Percentiles rank a stretch among this genome's conserved stretches.
Evolutionary conservation across 2,888 invertebrate species (phyloP).

Genomic region (Eupithecia subfuscata): DNA sequence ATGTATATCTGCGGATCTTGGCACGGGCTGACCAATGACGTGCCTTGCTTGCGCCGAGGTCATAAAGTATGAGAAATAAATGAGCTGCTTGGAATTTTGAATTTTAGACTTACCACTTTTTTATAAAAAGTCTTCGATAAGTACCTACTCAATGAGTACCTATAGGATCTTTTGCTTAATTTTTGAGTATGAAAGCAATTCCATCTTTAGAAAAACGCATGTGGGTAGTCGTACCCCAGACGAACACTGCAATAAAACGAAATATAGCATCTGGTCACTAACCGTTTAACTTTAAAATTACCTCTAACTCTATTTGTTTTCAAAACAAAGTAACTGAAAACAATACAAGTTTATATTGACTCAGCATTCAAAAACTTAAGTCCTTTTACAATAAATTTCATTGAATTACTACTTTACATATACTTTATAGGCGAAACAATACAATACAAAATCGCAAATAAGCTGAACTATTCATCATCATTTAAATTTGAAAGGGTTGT

Average conservation of each 20-base stretch:
- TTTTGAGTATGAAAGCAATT: neutral
- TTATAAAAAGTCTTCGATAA: neutral
- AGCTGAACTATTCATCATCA: neutral
- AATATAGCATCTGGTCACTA: neutral
- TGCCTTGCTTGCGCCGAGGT: conserved; percentile 26
- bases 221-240: neutral
- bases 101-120: neutral
- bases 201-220: neutral
- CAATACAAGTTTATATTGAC: conserved; percentile 9
- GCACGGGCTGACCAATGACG: conserved; percentile 41
- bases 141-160: neutral
- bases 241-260: neutral
- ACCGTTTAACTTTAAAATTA: neutral
- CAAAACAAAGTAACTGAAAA: neutral
- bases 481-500: neutral
- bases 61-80: conserved; percentile 9
- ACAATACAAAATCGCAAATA: conserved; percentile 27
- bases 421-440: conserved; percentile 23
- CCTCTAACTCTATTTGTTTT: neutral
- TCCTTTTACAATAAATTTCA: neutral
- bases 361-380: conserved; percentile 13
- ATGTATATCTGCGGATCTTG: conserved; percentile 45
- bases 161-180: neutral
- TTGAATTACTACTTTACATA: conserved; percentile 15
- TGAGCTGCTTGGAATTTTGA: conserved; percentile 3